Evolutionary conservation across 2,113 vertebrate genomes (phyloP), one percentile per base, ranked within the genome.

Genomic region (Condylura cristata): DNA sequence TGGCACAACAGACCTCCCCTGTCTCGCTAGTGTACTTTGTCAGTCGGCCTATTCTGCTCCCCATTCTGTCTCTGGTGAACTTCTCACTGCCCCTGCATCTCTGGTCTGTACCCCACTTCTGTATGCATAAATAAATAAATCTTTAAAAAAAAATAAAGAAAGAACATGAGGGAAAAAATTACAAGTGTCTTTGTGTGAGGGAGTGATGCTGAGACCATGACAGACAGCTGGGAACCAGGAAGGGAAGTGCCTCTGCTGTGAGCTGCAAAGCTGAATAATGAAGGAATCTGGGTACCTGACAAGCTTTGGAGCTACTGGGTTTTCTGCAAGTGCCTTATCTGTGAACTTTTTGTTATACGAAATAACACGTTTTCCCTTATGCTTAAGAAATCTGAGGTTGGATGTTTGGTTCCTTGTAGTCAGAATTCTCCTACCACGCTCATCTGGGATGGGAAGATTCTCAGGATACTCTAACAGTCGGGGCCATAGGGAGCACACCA

Each of bases 381-480:
- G 75, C 58, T 88, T 88, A 75, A 70, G 68, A 82, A 78, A 63
- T 88, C 28, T 95, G 9, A 30, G 63, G 41, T 48, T 89, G 68
- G 18, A 26, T 79, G 74, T 94, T 74, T 84, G 78, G 61, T 83
- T 56, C 44, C 60, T 78, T 48, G n/a, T 17, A 71, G 39, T 65
- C 20, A 46, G 48, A 78, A 85, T 24, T 72, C 53, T 34, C 85
- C 65, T 60, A 37, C 26, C 48, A 28, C 24, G 11, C 17, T 84
- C 32, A 17, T 32, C 46, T 72, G 34, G 60, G 91, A 60, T 71
- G 13, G 37, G 53, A 81, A 72, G 63, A 41, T 4, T 86, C 90
- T 80, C 8, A 46, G 46, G 56, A 37, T 51, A 53, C 28, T 44
- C n/a, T 65, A 37, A 76, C 26, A 16, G 16, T 44, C 71, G 30